Percentiles rank a stretch among this genome's conserved stretches.
These are phyloP conservation scores for Diuraphis noxia DNA, from an alignment of 1,140 invertebrate species.

Conservation along the genomic window DNA sequence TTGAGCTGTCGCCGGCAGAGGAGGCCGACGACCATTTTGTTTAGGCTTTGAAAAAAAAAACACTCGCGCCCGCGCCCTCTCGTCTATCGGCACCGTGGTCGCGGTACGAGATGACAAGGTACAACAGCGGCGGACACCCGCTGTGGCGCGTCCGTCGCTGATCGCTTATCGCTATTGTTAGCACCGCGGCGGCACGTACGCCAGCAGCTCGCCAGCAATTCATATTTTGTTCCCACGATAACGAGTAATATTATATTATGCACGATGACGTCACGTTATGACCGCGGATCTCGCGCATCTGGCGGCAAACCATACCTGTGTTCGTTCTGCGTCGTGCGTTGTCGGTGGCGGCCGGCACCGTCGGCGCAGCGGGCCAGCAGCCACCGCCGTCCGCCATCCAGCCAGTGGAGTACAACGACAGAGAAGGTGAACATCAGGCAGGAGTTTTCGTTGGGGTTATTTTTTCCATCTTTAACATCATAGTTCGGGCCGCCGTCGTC, in stretches of 20 bases:
- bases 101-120: background rate
- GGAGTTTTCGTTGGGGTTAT: conserved; percentile 50
- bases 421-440: conserved; percentile 54
- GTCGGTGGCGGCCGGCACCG: conserved; percentile 34
- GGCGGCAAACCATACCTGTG: background rate
- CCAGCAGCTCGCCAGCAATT: background rate
- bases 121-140: background rate
- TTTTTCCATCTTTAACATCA: conserved; percentile 54
- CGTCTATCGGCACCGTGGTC: conserved; percentile 18
- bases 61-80: conserved; percentile 7
- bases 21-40: conserved; percentile 45
- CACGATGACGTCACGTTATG: background rate
- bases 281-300: background rate
- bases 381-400: conserved; percentile 16
- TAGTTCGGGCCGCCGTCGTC: conserved; percentile 43
- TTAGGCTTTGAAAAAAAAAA: conserved; percentile 10
- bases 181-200: background rate
- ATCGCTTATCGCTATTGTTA: background rate
- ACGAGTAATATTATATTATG: background rate
- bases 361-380: background rate
- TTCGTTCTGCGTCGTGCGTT: background rate
- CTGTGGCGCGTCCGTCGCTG: background rate
- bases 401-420: conserved; percentile 52
- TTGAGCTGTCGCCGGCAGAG: background rate
- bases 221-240: too few relatives aligned